Conservation (phyloP, 2,888 invertebrate species). For the Ophion ventricosus region DNA sequence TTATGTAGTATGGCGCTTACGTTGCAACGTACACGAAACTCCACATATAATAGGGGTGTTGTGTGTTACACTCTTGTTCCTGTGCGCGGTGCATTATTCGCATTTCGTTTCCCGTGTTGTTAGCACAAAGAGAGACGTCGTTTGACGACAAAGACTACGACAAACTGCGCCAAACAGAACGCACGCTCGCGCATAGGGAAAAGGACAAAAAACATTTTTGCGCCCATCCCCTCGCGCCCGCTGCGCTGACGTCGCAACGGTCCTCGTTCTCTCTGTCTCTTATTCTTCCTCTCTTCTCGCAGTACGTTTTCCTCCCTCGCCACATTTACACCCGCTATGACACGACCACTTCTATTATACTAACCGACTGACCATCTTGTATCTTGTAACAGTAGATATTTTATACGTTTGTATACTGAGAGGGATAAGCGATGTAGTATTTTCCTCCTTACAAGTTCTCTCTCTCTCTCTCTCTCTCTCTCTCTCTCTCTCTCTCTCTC, state of each 20-base stretch:
- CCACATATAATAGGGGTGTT: conserved; percentile 50
- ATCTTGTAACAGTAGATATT: conserved; percentile 50
- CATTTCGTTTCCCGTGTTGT: conserved; percentile 66
- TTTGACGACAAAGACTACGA: conserved; percentile 72
- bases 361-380: conserved; percentile 58
- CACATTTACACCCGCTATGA: conserved; percentile 54
- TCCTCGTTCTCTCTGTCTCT: background rate
- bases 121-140: conserved; percentile 75
- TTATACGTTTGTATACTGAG: conserved; percentile 13
- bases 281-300: background rate
- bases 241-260: background rate
- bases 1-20: background rate
- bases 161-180: conserved; percentile 72
- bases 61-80: conserved; percentile 24
- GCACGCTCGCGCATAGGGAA: conserved; percentile 24
- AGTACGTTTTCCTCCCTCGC: conserved; percentile 52
- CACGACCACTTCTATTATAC: conserved; percentile 47
- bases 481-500: conserved; percentile 5
- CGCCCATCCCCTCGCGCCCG: background rate
- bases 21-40: background rate
- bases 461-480: background rate
- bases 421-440: conserved; percentile 23
- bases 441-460: conserved; percentile 7
- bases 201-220: conserved; percentile 22
- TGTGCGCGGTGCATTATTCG: conserved; percentile 67